Base-by-base conservation (phyloP, 2,113 vertebrate genomes). In the Cyprinodon variegatus region DNA sequence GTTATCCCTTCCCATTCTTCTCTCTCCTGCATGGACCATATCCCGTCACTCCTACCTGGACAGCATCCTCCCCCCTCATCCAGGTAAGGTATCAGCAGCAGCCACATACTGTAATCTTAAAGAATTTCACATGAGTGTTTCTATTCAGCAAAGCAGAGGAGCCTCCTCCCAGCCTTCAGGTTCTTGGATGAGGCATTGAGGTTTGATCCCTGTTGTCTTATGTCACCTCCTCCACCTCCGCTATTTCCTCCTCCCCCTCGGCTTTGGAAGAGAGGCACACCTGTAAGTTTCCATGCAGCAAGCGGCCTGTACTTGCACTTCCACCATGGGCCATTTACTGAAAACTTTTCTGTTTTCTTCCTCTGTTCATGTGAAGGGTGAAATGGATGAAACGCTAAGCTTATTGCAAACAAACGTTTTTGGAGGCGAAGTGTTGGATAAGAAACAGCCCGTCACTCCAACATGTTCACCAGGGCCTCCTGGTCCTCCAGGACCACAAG, bases 201-300 rank as follows among this genome's bases (percentile, higher is more conserved):
- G 43, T 92, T 93, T 77, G 84, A 74, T 68, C 89, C 86, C 0
- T 96, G 95, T 84, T 98, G 95, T 89, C 88, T 96, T 37, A 76
- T 93, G 37, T 88, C 89, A 0, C 96, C 96, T 3, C 97, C 96
- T 1, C 97, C 97, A 0, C 97, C 97, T 0, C 97, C 96, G 0
- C 84, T 98, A 59, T 96, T 96, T 81, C 96, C 96, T n/a, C 97
- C 94, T 2, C 95, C 96, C 0, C 95, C 96, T 0, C 82, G 81
- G 72, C 94, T 96, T 86, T 94, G 91, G 88, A 95, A 93, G 1
- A 75, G 78, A 43, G 93, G 90, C 84, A 89, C 66, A 72, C 87
- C 88, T 14, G 97, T 98, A 93, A 92, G 96, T 95, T 39, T 36
- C 22, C 66, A 39, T 50, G 17, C 43, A 10, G 62, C 63, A 59